Evolutionary conservation across 2,797 vertebrate genomes (phyloP).

Genomic region (Limosa lapponica): DNA sequence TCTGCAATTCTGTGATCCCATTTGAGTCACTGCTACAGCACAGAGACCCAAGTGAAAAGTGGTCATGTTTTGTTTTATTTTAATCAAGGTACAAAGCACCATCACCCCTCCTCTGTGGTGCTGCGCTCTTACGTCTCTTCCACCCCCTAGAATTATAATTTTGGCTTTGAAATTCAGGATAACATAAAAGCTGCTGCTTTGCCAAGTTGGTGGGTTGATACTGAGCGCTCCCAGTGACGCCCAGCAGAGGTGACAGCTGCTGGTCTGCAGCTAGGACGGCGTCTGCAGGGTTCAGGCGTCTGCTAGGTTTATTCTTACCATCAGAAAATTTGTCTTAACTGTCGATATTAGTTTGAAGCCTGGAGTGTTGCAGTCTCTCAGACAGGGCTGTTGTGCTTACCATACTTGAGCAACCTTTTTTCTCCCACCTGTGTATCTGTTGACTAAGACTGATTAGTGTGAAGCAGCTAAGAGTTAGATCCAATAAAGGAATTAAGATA

Average conservation of each 20-base stretch:
- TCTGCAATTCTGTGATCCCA: background rate
- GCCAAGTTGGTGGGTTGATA: no score
- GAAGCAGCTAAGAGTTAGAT: background rate
- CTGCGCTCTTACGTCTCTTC: background rate
- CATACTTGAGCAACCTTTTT: background rate
- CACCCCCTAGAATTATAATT: background rate
- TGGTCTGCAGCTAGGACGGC: background rate
- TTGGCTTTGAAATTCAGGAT: background rate
- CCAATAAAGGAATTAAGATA: conserved; percentile 10
- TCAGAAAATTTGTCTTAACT: background rate
- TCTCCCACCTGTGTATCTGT: background rate
- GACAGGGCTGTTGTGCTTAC: background rate
- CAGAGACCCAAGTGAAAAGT: background rate
- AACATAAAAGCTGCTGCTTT: background rate
- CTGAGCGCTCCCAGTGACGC: background rate
- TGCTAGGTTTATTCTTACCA: background rate
- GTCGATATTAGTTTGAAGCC: no score
- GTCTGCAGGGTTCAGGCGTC: background rate
- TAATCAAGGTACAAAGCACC: background rate
- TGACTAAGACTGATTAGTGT: background rate
- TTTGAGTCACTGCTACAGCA: background rate
- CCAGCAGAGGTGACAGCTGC: background rate
- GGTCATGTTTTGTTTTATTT: background rate
- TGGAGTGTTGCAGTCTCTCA: background rate
- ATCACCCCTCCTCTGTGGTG: background rate